Percentiles rank a stretch among this genome's conserved stretches.
Conservation (phyloP, 2,888 invertebrate species). For the Lasioglossum malachurum region DNA sequence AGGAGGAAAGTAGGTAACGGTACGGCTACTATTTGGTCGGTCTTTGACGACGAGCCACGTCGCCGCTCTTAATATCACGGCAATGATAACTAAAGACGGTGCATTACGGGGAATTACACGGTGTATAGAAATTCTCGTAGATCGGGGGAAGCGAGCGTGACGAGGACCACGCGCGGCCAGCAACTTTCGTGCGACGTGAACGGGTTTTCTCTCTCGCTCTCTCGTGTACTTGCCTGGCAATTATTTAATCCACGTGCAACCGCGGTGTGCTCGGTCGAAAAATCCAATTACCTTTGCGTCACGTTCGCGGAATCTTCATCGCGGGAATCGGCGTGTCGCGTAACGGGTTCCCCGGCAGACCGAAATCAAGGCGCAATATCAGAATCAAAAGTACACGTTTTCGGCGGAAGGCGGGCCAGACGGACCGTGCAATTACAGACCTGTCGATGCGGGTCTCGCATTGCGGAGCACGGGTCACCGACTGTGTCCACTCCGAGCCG, state of each 20-base stretch:
- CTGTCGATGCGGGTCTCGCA: conserved; percentile 24
- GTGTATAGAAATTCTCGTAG: conserved; percentile 24
- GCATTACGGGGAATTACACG: conserved; percentile 44
- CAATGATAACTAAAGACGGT: conserved; percentile 37
- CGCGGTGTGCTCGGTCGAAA: conserved; percentile 3
- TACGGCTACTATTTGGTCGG: conserved; percentile 46
- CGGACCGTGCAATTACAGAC: conserved; percentile 29
- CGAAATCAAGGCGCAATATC: background rate
- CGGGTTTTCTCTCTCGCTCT: background rate
- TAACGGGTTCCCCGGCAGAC: background rate
- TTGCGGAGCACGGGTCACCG: background rate
- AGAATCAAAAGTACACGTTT: background rate
- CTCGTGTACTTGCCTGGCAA: background rate
- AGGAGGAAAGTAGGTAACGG: conserved; percentile 52
- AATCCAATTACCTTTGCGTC: conserved; percentile 24
- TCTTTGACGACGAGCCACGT: conserved; percentile 19
- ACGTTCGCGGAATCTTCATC: background rate
- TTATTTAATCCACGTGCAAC: conserved; percentile 20
- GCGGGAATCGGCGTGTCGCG: background rate
- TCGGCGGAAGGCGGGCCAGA: background rate
- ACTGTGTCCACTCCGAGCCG: background rate
- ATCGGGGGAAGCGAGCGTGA: conserved; percentile 3
- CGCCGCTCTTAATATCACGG: conserved; percentile 39
- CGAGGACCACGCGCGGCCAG: background rate
- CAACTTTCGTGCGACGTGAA: conserved; percentile 1